Percentiles rank a stretch among this genome's conserved stretches.
Evolutionary conservation across 2,888 invertebrate genomes (phyloP).

Genomic region (Eupithecia insigniata): DNA sequence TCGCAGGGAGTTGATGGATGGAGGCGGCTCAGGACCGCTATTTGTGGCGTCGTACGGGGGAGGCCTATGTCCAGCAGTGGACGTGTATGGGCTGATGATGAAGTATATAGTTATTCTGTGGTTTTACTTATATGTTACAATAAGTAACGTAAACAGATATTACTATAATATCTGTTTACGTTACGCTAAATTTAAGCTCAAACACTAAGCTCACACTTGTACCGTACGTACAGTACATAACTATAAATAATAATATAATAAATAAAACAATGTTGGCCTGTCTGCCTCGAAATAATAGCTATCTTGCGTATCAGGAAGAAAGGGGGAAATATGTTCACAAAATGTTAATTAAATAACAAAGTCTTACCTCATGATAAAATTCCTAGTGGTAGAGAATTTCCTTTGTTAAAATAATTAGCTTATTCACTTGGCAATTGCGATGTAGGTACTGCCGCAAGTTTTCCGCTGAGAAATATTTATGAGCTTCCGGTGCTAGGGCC

Average conservation of each 20-base stretch:
- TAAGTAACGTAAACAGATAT: not conserved
- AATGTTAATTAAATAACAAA: conserved; percentile 30
- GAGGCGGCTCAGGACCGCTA: too few species aligned
- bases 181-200: too few species aligned
- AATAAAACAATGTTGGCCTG: conserved; percentile 3
- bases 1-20: too few species aligned
- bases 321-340: conserved; percentile 23
- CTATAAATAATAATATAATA: too few species aligned
- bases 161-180: not conserved
- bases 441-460: conserved; percentile 38
- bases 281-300: not conserved
- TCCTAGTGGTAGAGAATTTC: conserved; percentile 30
- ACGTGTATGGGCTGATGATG: too few species aligned
- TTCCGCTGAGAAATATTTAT: conserved; percentile 43
- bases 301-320: conserved; percentile 16
- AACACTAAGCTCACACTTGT: not conserved
- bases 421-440: conserved; percentile 40
- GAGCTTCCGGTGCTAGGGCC: conserved; percentile 38
- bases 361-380: conserved; percentile 27
- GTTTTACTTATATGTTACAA: not conserved
- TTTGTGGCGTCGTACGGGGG: too few species aligned
- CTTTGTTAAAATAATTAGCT: conserved; percentile 41
- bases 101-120: too few species aligned
- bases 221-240: too few species aligned
- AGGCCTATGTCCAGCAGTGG: too few species aligned